Conservation (phyloP, 2,888 invertebrate species). For the Tinea trinotella region DNA sequence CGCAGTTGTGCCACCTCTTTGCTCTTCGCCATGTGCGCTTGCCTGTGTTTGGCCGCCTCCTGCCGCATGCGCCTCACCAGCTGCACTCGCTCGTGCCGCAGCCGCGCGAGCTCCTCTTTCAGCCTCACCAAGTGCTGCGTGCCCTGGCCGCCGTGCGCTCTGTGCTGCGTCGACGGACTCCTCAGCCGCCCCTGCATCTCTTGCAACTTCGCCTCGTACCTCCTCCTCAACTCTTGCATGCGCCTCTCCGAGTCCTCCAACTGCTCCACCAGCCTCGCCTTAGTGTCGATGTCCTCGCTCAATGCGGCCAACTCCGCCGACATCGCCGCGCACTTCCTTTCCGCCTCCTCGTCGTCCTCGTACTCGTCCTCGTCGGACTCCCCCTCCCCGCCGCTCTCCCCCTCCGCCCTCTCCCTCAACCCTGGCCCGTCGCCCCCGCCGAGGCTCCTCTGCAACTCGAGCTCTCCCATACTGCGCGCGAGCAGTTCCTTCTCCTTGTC, state of each 20-base stretch:
- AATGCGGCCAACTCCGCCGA: conserved; percentile 89
- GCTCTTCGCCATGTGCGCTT: conserved; percentile 82
- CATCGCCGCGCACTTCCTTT: conserved; percentile 67
- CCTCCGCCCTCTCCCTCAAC: conserved; percentile 50
- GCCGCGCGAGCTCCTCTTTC: conserved; percentile 81
- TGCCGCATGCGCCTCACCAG: conserved; percentile 95
- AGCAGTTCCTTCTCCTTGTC: conserved; percentile 45
- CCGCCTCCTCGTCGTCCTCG: conserved; percentile 73
- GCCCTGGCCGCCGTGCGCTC: conserved; percentile 64
- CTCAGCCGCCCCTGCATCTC: conserved; percentile 88
- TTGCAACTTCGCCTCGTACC: conserved; percentile 93
- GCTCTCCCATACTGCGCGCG: conserved; percentile 60
- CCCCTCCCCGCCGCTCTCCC: conserved; percentile 70
- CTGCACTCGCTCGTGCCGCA: conserved; percentile 85
- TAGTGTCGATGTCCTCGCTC: conserved; percentile 94
- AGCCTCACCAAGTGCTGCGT: conserved; percentile 80
- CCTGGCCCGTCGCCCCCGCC: conserved; percentile 38
- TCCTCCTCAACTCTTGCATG: conserved; percentile 86
- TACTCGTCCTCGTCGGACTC: conserved; percentile 72
- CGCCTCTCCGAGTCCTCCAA: conserved; percentile 90
- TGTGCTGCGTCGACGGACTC: conserved; percentile 76
- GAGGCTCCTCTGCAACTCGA: conserved; percentile 57
- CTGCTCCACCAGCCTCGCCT: conserved; percentile 94
- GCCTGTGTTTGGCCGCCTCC: conserved; percentile 88
- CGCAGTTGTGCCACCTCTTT: conserved; percentile 92